phyloP scores from a whole-genome alignment of 2,113 vertebrate species.

The Clarias gariepinus region DNA sequence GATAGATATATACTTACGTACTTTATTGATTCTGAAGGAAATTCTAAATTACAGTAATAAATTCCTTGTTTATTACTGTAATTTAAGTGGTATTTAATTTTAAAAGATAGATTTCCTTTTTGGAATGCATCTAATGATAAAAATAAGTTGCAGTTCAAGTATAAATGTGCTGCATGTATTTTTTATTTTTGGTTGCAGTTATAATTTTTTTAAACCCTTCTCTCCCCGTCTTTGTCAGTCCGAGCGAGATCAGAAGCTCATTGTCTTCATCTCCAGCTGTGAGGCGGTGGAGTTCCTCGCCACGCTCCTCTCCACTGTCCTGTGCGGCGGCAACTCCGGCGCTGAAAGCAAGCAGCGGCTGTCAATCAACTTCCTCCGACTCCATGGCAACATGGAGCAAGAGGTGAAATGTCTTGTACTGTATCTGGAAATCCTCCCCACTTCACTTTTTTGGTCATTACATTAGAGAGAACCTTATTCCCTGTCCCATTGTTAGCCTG shows the following conservation, averaged over 20 bases:
- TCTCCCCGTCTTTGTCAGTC: slow-evolving; percentile 68
- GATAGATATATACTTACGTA: too few relatives aligned
- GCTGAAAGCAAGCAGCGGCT: slow-evolving; percentile 49
- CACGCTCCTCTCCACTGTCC: slow-evolving; percentile 76
- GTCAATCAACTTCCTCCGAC: slow-evolving; percentile 74
- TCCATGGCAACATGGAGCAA: slow-evolving; percentile 92
- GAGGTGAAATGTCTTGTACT: slow-evolving; percentile 73
- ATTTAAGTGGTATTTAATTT: neutral
- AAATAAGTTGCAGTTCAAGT: neutral
- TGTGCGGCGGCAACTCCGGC: slow-evolving; percentile 57
- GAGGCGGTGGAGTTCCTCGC: slow-evolving; percentile 91
- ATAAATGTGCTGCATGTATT: neutral
- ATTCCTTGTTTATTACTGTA: neutral
- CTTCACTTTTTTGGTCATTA: neutral
- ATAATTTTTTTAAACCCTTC: neutral
- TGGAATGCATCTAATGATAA: neutral
- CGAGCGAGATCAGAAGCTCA: slow-evolving; percentile 82
- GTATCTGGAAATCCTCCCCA: neutral
- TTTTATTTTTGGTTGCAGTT: neutral
- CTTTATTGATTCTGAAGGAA: too few relatives aligned
- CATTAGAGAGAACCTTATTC: too few relatives aligned
- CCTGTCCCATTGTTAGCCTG: neutral
- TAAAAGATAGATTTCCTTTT: too few relatives aligned
- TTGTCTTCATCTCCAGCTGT: slow-evolving; percentile 91
- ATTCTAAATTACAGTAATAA: neutral